Conservation (phyloP, 2,888 invertebrate species). For the Lysandra bellargus region DNA sequence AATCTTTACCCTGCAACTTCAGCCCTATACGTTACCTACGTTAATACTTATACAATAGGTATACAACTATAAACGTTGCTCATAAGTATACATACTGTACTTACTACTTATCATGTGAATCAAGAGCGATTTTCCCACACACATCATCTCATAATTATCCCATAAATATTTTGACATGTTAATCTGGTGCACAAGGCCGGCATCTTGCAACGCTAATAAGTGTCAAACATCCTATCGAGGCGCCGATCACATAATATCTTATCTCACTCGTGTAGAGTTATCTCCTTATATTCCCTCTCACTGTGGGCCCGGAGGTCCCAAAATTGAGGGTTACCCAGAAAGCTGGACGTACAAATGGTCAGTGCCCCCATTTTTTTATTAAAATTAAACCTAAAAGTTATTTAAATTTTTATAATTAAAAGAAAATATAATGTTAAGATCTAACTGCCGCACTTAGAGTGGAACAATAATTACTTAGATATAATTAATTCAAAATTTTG, state of each 20-base stretch:
- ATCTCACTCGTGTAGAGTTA: constrained; percentile 52
- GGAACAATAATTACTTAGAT: no score
- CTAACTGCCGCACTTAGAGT: no score
- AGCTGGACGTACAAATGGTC: background rate
- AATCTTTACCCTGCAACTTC: no score
- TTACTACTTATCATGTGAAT: background rate
- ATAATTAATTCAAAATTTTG: no score
- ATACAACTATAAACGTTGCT: no score
- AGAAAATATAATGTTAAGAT: no score
- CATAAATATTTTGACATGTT: constrained; percentile 44
- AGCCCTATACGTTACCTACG: no score
- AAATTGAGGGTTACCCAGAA: background rate
- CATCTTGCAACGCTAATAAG: constrained; percentile 38
- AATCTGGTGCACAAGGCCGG: constrained; percentile 34
- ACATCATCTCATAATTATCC: constrained; percentile 35
- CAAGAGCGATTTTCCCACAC: constrained; percentile 1
- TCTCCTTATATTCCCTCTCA: constrained; percentile 38
- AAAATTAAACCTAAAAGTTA: background rate
- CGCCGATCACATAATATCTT: constrained; percentile 54
- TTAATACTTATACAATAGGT: no score
- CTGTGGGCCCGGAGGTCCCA: constrained; percentile 14
- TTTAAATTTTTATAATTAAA: no score
- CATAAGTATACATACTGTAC: background rate
- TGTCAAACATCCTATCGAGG: constrained; percentile 40
- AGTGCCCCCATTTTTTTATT: background rate